phyloP scores from a whole-genome alignment of 2,113 vertebrate genomes.

The Melanerpes formicivorus region DNA sequence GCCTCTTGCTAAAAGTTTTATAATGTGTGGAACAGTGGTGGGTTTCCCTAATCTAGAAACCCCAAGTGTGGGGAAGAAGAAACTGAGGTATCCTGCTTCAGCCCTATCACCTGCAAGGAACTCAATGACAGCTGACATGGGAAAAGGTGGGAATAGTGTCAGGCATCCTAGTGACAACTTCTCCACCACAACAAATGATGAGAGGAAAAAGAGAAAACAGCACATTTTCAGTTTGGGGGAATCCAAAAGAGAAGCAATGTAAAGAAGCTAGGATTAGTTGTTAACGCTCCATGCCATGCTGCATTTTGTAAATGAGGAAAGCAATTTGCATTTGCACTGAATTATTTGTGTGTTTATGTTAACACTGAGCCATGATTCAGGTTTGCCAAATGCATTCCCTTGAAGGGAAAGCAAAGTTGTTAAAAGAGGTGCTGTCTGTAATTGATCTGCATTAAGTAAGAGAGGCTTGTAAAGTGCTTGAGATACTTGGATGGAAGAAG shows the following conservation, averaged over 20 bases:
- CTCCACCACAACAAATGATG: background rate
- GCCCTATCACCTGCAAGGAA: background rate
- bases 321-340: constrained; percentile 34
- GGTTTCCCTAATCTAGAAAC: constrained; percentile 51
- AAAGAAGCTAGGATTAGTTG: background rate
- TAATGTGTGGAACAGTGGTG: constrained; percentile 78
- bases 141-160: constrained; percentile 49
- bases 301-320: constrained; percentile 24
- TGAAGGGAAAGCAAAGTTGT: constrained; percentile 57
- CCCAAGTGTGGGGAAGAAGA: constrained; percentile 27
- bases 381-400: constrained; percentile 49
- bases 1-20: constrained; percentile 86
- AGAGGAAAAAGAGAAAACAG: background rate
- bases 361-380: background rate
- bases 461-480: constrained; percentile 48
- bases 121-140: constrained; percentile 1
- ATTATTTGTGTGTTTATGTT: constrained; percentile 57
- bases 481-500: constrained; percentile 35
- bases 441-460: constrained; percentile 57
- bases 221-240: constrained; percentile 6
- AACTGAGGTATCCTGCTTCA: constrained; percentile 39
- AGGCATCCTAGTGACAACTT: constrained; percentile 51
- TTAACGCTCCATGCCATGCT: background rate
- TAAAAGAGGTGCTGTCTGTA: constrained; percentile 60
- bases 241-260: constrained; percentile 62